Evolutionary conservation across 2,888 invertebrate species (phyloP), one percentile per base, ranked within the genome.

Genomic region (Alsophila aescularia): DNA sequence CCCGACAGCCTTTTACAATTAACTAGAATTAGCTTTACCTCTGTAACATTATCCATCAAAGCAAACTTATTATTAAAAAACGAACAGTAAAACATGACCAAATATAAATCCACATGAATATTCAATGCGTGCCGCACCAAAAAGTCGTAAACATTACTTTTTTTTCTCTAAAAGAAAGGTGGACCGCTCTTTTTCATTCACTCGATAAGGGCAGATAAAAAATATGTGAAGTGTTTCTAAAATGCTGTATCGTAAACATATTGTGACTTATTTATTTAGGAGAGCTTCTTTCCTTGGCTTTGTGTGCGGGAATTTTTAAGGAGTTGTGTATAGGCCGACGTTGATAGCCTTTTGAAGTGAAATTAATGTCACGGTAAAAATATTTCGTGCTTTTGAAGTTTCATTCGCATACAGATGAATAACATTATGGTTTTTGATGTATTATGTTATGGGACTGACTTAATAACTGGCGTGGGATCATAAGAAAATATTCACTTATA

Each of bases 271-370:
- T 75, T 75, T 69, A 64, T 60, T 59, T 54, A 64, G 44, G 49
- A 54, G 65, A 72, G 66, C 65, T 64, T 48, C 62, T 65, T 60
- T 68, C 67, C 64, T 61, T 58, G 47, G 67, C 64, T 65, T 71
- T 68, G 54, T 60, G 52, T 36, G 29, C 48, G 18, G 56, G 51
- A 67, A 60, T 60, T 69, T 73, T 71, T 66, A 67, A 66, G 62
- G 66, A 73, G 65, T 74, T 66, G 58, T 64, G 58, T 64, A 49
- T 60, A 60, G 60, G 50, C 51, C 56, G 51, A 41, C 69, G 60
- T 75, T 74, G 70, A 76, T 72, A 70, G 60, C 64, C 73, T 72
- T 79, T 81, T 79, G 77, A 77, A 77, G 76, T 74, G 65, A 62
- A 71, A 70, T 77, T 76, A 76, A 77, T 79, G 78, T 72, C 68